Base-by-base conservation (phyloP, 2,113 vertebrate genomes). In the Barnardius zonarius region DNA sequence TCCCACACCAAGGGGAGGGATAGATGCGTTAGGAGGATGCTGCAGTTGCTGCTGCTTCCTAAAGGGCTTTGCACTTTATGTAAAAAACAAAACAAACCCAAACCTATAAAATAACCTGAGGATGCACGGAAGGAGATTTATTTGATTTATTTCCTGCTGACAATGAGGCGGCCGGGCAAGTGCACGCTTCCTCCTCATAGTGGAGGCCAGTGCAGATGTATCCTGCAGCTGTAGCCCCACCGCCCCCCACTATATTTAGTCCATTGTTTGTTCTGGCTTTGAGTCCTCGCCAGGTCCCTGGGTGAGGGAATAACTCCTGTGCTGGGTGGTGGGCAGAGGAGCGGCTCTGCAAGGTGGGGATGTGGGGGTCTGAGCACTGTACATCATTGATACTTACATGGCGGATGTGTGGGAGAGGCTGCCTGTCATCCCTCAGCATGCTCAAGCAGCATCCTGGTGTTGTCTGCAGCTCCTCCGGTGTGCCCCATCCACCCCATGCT, bases 121-220 rank as follows among this genome's bases (percentile, higher is more conserved):
- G 86, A 63, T 72, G 75, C 67, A 46, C 1, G 0, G 82, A 67
- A 49, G 68, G 82, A 49, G 87, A 78, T 95, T 74, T 66, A 93
- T 78, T 94, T 83, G 93, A 89, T 96, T 92, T 81, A 70, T 94
- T 92, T 95, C 92, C 92, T 63, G 92, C 92, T 92, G 96, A 91
- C 93, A 90, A 90, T 76, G 74, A 61, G 70, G 90, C 2, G 0
- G 63, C 44, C 5, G 2, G 92, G 90, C 92, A 70, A 96, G 91
- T 7, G 90, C 90, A 82, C 11, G 49, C 76, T 97, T 97, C 96
- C 96, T 97, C 72, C 82, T 87, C 88, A 13, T 63, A 5, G 1
- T 3, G 3, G 74, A 4, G 8, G 66, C 88, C 6, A 13, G 93
- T 89, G 91, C 96, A 94, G 96, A 97, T 97, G 96, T 95, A 97